A percentile compares a stretch with the other conserved stretches of the same genome.
These are phyloP conservation scores for Electrona antarctica DNA, from an alignment of 2,113 vertebrate species.

Conservation along the genomic window DNA sequence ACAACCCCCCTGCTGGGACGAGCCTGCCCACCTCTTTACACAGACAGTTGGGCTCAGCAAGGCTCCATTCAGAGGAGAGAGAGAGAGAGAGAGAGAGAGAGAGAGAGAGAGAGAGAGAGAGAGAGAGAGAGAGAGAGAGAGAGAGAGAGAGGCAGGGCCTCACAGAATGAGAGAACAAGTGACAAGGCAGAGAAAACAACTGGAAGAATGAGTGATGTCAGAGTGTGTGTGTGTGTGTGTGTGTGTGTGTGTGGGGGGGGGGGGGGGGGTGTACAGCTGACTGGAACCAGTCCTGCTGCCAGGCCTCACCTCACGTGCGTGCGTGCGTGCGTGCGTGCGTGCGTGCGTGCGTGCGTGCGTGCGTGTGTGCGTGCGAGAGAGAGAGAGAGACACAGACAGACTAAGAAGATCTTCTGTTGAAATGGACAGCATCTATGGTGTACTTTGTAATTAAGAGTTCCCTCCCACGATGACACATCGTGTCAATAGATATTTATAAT, in stretches of 20 bases:
- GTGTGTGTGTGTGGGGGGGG: neutral
- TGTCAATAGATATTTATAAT: no score
- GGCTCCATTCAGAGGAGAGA: conserved; percentile 79
- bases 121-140: conserved; percentile 41
- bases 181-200: conserved; percentile 14
- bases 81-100: conserved; percentile 43
- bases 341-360: neutral
- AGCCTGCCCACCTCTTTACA: conserved; percentile 89
- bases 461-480: neutral
- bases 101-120: conserved; percentile 42
- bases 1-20: conserved; percentile 79
- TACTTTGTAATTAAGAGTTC: neutral
- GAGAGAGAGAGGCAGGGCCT: conserved; percentile 19
- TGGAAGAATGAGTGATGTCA: neutral
- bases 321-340: conserved; percentile 9
- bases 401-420: no score
- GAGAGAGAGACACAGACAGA: no score
- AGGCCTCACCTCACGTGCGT: conserved; percentile 35
- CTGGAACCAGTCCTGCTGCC: conserved; percentile 53
- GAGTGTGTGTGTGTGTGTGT: neutral
- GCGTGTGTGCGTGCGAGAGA: neutral
- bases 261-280: conserved; percentile 42
- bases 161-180: conserved; percentile 33
- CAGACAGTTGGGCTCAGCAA: conserved; percentile 92
- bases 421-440: neutral